phyloP scores from a whole-genome alignment of 2,113 vertebrate species.

The Xiphophorus hellerii region DNA sequence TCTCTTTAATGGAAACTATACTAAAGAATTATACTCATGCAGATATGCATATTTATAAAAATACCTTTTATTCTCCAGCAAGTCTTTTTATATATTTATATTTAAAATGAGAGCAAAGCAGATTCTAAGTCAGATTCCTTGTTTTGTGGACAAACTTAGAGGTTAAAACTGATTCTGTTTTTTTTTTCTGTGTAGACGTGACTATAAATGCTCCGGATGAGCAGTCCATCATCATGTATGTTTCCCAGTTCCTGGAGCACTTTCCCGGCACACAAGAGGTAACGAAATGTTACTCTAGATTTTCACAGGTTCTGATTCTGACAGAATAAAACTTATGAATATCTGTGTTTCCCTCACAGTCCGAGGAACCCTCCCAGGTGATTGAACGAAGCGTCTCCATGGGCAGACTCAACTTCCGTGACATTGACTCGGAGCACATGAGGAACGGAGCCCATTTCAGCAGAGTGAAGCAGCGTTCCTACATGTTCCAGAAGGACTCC shows the following conservation, averaged over 20 bases:
- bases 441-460: slow-evolving; percentile 70
- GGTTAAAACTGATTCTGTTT: background rate
- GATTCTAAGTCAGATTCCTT: background rate
- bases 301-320: background rate
- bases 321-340: background rate
- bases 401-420: slow-evolving; percentile 56
- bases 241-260: slow-evolving; percentile 94
- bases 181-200: slow-evolving; percentile 82
- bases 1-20: no score
- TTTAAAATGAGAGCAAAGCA: background rate
- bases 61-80: background rate
- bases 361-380: slow-evolving; percentile 59
- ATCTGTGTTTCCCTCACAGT: slow-evolving; percentile 26
- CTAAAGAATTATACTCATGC: no score
- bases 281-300: slow-evolving; percentile 21
- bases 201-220: slow-evolving; percentile 89
- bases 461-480: slow-evolving; percentile 77
- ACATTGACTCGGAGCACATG: slow-evolving; percentile 44
- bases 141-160: background rate
- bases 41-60: background rate
- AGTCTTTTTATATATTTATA: background rate
- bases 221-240: slow-evolving; percentile 94
- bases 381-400: slow-evolving; percentile 71
- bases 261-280: slow-evolving; percentile 92
- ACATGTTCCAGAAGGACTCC: slow-evolving; percentile 79